A percentile compares a stretch with the other conserved stretches of the same genome.
These are phyloP conservation scores for human (Homo sapiens) DNA, from an alignment of 2,113 vertebrate species.

Conservation along the genomic window GRCh38 chr3:24296001-24296500, in stretches of 20 bases:
- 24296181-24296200: slow-evolving; percentile 37
- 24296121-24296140: slow-evolving; percentile 32
- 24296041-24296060: background rate
- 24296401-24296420: background rate
- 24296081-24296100: background rate
- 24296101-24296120: background rate
- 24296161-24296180: slow-evolving; percentile 4
- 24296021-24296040: background rate
- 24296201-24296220: slow-evolving; percentile 29
- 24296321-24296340: background rate
- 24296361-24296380: slow-evolving; percentile 36
- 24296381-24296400: slow-evolving; percentile 21
- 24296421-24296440: background rate
- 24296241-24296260: slow-evolving; percentile 74
- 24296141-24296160: background rate
- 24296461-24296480: background rate
- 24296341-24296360: slow-evolving; percentile 59
- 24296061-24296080: background rate
- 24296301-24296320: slow-evolving; percentile 38
- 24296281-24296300: slow-evolving; percentile 49
- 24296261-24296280: background rate
- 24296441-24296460: background rate
- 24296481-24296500: background rate
- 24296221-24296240: slow-evolving; percentile 1
- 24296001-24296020: background rate